phyloP scores from a whole-genome alignment of 2,888 invertebrate species.

The Steinernema carpocapsae region DNA sequence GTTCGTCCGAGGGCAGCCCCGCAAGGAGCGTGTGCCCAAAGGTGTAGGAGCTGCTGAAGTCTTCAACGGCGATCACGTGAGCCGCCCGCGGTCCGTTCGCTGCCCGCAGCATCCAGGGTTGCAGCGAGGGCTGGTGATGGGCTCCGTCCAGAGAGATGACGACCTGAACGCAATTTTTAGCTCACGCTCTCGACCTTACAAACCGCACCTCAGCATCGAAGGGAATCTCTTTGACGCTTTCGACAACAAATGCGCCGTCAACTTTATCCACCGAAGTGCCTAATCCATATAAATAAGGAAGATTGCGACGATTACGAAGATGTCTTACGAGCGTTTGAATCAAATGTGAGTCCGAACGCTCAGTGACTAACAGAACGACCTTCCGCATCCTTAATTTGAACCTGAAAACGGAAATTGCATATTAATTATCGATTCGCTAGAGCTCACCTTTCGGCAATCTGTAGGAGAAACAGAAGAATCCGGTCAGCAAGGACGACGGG shows the following conservation, averaged over 20 bases:
- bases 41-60: not conserved
- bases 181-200: too few species aligned
- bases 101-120: slow-evolving; percentile 21
- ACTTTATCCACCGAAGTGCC: not conserved
- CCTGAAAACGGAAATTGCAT: not conserved
- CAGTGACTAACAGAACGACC: not conserved
- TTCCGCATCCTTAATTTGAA: not conserved
- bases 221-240: not conserved
- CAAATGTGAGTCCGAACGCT: not conserved
- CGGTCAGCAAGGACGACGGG: not conserved
- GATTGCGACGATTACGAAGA: not conserved
- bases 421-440: not conserved
- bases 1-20: not conserved
- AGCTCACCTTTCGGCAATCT: not conserved
- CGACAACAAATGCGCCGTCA: not conserved
- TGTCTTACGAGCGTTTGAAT: not conserved
- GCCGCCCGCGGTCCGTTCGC: slow-evolving; percentile 38
- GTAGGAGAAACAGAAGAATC: not conserved
- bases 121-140: not conserved
- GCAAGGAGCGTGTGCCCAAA: not conserved
- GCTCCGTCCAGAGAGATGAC: not conserved
- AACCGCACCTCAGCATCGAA: not conserved
- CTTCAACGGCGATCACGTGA: slow-evolving; percentile 33
- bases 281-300: not conserved
- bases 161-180: not conserved